Evolutionary conservation across 2,113 vertebrate genomes (phyloP), one percentile per base, ranked within the genome.

Genomic region (Erinaceus europaeus): DNA sequence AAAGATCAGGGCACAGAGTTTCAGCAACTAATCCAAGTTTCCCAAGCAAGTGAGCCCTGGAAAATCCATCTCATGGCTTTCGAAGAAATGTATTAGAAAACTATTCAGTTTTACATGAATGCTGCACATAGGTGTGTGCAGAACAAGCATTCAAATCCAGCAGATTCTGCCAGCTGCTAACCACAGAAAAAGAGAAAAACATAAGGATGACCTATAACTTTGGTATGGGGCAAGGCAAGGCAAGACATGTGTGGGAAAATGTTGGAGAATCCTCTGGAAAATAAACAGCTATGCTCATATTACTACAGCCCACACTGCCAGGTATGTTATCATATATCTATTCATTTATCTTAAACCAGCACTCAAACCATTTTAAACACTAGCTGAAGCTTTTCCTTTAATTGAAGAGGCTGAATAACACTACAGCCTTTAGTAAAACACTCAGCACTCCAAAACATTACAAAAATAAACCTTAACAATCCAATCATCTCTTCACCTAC

Each of bases 1-100:
- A 93, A 50, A 50, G 76, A 93, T 73, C 73, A 92, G 62, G 42
- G 52, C 36, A 80, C 32, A 69, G 44, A 92, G 34, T 92, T 78
- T 81, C 90, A 78, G n/a, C 21, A 90, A 85, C 59, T 57, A 68
- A 83, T 83, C 44, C 50, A 83, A 73, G 57, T 53, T 89, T 42
- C 36, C 6, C 48, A 75, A 85, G 72, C 17, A 92, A 93, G 42
- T 69, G 48, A 91, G 44, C 25, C 25, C 42, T 83, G 20, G 21
- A 46, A 42, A 25, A n/a, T 21, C 50, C 29, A 48, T 9, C 12
- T 42, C 36, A 61, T 2, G 9, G 15, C 20, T 29, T 38, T 46
- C 9, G 36, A 25, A 25, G 20, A 75, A 59, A 32, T 48, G 15
- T 8, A 25, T 20, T 17, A 29, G 65, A 20, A 15, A 50, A 9